A percentile compares a stretch with the other conserved stretches of the same genome.
These are phyloP conservation scores for Eonycteris spelaea DNA, from an alignment of 2,113 vertebrate genomes.

Conservation along the genomic window DNA sequence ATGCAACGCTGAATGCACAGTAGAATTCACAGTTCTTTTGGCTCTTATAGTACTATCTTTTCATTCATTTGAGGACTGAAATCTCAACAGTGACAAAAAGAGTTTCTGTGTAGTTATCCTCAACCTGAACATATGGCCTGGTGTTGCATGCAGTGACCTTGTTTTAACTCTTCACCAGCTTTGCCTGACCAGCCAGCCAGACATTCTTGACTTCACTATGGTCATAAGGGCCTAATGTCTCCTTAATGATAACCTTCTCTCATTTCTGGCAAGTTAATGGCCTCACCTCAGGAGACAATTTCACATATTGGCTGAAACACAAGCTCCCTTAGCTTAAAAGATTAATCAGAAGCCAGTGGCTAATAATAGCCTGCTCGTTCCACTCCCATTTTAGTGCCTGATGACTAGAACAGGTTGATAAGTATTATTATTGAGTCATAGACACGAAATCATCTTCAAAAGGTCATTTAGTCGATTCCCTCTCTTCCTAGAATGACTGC, in stretches of 20 bases:
- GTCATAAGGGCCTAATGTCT: constrained; percentile 58
- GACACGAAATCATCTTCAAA: constrained; percentile 52
- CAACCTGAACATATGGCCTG: constrained; percentile 37
- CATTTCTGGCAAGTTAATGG: constrained; percentile 58
- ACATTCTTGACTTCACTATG: constrained; percentile 14
- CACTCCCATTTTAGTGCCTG: constrained; percentile 42
- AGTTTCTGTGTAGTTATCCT: background rate
- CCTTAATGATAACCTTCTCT: constrained; percentile 69
- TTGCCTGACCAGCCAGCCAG: constrained; percentile 25
- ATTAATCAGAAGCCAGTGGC: constrained; percentile 65
- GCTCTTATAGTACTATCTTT: background rate
- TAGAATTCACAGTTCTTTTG: background rate
- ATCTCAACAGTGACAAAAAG: background rate
- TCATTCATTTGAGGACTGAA: background rate
- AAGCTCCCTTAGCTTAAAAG: constrained; percentile 65
- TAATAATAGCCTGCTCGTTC: constrained; percentile 63
- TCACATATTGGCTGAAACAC: constrained; percentile 65
- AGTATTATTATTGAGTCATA: constrained; percentile 58
- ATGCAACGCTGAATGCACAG: background rate
- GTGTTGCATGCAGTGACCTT: constrained; percentile 48
- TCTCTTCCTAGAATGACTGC: background rate
- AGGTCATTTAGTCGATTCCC: constrained; percentile 43
- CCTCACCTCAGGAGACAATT: constrained; percentile 63
- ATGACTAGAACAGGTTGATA: constrained; percentile 61
- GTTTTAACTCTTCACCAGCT: constrained; percentile 24